Evolutionary conservation across 2,888 invertebrate genomes (phyloP), one percentile per base, ranked within the genome.

Genomic region (Drosophila barbarae): DNA sequence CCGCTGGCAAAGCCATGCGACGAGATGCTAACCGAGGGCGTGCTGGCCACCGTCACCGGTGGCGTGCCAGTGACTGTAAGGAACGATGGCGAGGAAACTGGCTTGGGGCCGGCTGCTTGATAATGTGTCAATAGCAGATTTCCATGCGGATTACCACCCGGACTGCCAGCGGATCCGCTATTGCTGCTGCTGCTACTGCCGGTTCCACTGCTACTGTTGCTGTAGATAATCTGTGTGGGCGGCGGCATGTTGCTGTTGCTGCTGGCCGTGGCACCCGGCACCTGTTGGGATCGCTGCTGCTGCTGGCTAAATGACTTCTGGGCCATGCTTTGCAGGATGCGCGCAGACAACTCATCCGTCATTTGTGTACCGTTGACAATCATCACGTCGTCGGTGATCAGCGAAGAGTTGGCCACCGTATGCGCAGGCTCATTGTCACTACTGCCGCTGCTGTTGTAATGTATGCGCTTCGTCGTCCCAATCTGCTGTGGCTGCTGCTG

Each of bases 341-440:
- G 85, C 5, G 89, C 89, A 34, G 90, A 89, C 3, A 89, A 38
- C 71, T 89, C 90, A 55, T 90, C 90, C 3, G 89, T 89, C 89
- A 89, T 89, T 66, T 89, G 88, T 1, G 89, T 89, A 32, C 90
- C 89, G 75, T 90, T 90, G 9, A 89, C 89, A 71, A 89, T 88
- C 86, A 89, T 87, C 18, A 89, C 88, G 64, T 90, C 89, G 50
- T 89, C 89, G 18, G 85, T 81, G 53, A 87, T 73, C 30, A 87
- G 53, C n/a, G 86, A 79, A 5, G 85, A 53, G 30, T 56, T 66
- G 9, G 35, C 41, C 57, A 53, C 47, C 65, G 73, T n/a, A 28
- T 72, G 69, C 7, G 71, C 30, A 21, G 46, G 76, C 12, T 69
- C 73, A 51, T 72, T 74, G 53, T 38, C 71, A 66, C 66, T 73